Evolutionary conservation across 2,888 invertebrate genomes (phyloP), one percentile per base, ranked within the genome.

Genomic region (Leucozona laternaria): DNA sequence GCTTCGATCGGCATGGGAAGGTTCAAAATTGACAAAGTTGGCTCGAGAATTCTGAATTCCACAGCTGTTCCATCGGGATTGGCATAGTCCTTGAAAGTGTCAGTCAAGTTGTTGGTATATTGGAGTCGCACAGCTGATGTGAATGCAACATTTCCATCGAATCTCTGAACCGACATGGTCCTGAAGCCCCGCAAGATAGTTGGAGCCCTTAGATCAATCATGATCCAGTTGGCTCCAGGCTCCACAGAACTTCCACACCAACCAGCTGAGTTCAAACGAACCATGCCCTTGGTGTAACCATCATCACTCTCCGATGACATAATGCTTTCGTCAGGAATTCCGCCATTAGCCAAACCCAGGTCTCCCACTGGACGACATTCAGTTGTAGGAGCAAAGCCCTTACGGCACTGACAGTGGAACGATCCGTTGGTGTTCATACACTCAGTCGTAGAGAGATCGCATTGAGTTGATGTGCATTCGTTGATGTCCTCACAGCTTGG

Each of bases 1-100:
- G 98, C 97, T 93, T 98, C 98, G 88, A 98, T 97, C 0, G 98
- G 97, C 90, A 97, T 95, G 0, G 98, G 98, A 13, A 98, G 93
- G 91, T 98, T 98, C 8, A 98, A 93, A 37, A 98, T 97, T 0
- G 98, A 98, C n/a, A 98, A 93, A 71, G 97, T 97, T 0, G 98
- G 97, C 90, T 97, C 97, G 53, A 97, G 92, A 88, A 98, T 97
- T 84, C 98, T 94, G 91, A 98, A 98, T 91, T 98, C 98, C 0
- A 98, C 97, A 11, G 97, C 97, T 2, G 97, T 97, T 28, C 98
- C 98, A 91, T 98, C 97, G 4, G 97, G 97, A 91, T 98, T 98
- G 3, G 97, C 96, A 91, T 98, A 98, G 90, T 98, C 98, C 92
- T 96, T 97, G 92, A 97, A 98, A 0, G 96, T 94, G 90, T 98